These are phyloP conservation scores for Antedon mediterranea DNA, from an alignment of 53 echinoderm and acorn worm genomes.

Conservation along the genomic window DNA sequence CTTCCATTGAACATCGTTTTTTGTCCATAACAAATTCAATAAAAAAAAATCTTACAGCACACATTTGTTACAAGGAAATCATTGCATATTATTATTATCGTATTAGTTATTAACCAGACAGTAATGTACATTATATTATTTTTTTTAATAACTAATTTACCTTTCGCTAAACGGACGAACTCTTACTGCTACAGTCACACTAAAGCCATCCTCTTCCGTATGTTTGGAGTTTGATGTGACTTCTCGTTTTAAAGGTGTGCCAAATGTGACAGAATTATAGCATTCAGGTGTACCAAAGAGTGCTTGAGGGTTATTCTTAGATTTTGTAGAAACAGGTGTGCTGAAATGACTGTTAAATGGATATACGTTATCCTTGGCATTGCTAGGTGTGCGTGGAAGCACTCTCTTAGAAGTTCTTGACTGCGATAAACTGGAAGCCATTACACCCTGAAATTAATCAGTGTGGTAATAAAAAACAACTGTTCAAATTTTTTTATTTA, in stretches of 20 bases:
- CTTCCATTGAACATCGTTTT: too few species aligned
- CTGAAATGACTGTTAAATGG: not conserved
- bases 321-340: not conserved
- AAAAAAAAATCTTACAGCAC: not conserved
- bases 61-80: not conserved
- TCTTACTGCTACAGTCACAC: constrained; percentile 84
- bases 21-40: too few species aligned
- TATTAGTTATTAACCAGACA: not conserved
- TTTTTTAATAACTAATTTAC: constrained; percentile 31
- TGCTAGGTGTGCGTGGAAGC: not conserved
- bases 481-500: too few species aligned
- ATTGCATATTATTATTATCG: not conserved
- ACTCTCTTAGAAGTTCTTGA: not conserved
- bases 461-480: too few species aligned
- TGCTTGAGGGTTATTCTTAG: not conserved
- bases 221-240: not conserved
- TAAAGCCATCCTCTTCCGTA: constrained; percentile 49
- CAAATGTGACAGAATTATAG: constrained; percentile 69
- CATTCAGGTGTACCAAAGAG: constrained; percentile 65
- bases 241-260: constrained; percentile 24
- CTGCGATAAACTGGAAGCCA: not conserved
- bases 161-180: constrained; percentile 81
- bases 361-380: not conserved
- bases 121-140: too few species aligned
- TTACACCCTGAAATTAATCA: not conserved